Evolutionary conservation across 2,797 vertebrate genomes (phyloP), one percentile per base, ranked within the genome.

Genomic region (Mus caroli): DNA sequence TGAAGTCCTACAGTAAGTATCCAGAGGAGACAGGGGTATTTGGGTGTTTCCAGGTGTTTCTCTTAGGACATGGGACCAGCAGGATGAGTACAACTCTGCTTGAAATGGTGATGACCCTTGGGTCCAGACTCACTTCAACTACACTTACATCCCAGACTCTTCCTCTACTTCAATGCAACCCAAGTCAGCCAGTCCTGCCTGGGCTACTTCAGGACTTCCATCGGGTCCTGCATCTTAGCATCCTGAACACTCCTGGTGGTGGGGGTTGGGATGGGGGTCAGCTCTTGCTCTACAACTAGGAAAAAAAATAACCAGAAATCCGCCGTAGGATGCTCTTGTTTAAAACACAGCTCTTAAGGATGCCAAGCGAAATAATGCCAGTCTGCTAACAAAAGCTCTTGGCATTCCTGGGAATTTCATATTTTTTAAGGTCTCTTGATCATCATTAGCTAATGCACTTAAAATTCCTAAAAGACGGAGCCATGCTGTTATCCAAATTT

Each of bases 361-460:
- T 54, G 73, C 56, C 92, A 96, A 83, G 26, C 3, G 79, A 96
- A 92, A 92, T 71, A 50, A 86, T 92, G 76, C 82, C 80, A 94
- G 84, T 54, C 37, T 82, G 46, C 89, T 95, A 94, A 94, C 75
- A 31, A 92, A 83, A 94, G 87, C 88, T 90, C 82, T 93, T 10
- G 2, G 73, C 92, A 90, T 89, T 75, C 84, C 82, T 3, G n/a
- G 64, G 56, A 91, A 94, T 94, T 67, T 94, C 84, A 69, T 82
- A 17, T 84, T 92, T 91, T 94, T 92, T 96, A 91, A 96, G 92
- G 62, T 95, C 93, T 91, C 76, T 12, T 69, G 78, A 85, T 94
- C 86, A 85, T 94, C 86, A 71, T 97, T 97, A 96, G 94, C 95
- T 97, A 97, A 98, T 80, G 71, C 75, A 79, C 91, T 96, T 95